Base-by-base conservation (phyloP, 1,140 invertebrate genomes). In the Campoletis sonorensis region DNA sequence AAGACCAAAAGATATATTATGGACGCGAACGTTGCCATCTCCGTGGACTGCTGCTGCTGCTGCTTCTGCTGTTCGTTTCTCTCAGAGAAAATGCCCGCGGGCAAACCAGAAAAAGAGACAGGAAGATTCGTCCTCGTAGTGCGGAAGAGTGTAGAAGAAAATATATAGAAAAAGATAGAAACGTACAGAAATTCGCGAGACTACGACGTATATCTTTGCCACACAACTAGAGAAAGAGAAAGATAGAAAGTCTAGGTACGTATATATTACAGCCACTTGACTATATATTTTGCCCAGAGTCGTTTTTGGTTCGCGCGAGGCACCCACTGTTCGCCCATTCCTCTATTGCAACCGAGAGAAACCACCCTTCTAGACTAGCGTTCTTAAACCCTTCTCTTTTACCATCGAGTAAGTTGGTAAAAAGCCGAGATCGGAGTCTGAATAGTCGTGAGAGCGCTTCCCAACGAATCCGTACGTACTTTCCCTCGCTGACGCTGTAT, bases 1-100 rank as follows among this genome's bases (percentile, higher is more conserved):
- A 92, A 92, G 90, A 89, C 88, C 82, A n/a, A 84, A 84, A 91
- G 88, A 92, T 92, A 92, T 91, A 91, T 91, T 92, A 91, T 91
- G 87, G 88, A 90, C 86, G 85, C 85, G 76, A 86, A 85, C 86
- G 86, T 85, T 85, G 76, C 83, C 81, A 77, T 84, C 81, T 82
- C 80, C 71, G 79, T 80, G 75, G 68, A 51, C 61, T 71, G 81
- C 58, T 78, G 79, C 71, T 68, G 68, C n/a, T 40, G 51, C 51
- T 75, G 72, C 72, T 72, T 51, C 72, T 78, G 76, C 73, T 21
- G 37, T 78, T 54, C 15, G 58, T 26, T 71, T 33, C 45, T 40
- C n/a, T 16, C 5, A 58, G 45, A 71, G 45, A 49, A 70, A 71
- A 79, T 71, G 67, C 79, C 79, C 67, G 79, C 67, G 67, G 67